Evolutionary conservation across 2,888 invertebrate genomes (phyloP).

Genomic region (Ernsta delagoae): DNA sequence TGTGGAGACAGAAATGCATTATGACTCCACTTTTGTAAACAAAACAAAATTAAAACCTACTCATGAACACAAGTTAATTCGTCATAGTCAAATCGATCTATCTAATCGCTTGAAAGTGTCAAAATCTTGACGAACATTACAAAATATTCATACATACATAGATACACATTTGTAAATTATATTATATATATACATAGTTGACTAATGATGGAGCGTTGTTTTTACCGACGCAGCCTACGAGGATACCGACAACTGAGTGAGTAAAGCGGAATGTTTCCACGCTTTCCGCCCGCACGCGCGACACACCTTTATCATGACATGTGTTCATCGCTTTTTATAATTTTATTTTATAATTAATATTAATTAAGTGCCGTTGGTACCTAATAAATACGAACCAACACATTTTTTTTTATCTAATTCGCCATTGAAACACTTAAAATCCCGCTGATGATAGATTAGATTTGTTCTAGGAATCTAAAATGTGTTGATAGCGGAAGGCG

Average conservation of each 20-base stretch:
- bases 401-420: neutral
- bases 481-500: neutral
- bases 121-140: no score
- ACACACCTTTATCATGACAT: neutral
- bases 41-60: no score
- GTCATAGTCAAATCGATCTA: no score
- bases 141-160: neutral
- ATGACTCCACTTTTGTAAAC: no score
- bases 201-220: neutral
- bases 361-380: neutral
- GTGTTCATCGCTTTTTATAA: neutral
- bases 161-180: neutral
- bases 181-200: no score
- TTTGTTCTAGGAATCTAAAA: constrained; percentile 2
- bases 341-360: neutral
- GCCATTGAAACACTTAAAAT: neutral
- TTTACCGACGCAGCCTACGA: constrained; percentile 8
- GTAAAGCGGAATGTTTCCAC: constrained; percentile 1
- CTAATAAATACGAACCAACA: neutral
- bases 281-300: neutral
- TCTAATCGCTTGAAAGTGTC: no score
- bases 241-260: neutral
- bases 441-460: constrained; percentile 4
- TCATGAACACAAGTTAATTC: no score
- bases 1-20: no score